These are phyloP conservation scores for Caenorhabditis inopinata DNA, from an alignment of 1,140 invertebrate genomes.

Conservation along the genomic window DNA sequence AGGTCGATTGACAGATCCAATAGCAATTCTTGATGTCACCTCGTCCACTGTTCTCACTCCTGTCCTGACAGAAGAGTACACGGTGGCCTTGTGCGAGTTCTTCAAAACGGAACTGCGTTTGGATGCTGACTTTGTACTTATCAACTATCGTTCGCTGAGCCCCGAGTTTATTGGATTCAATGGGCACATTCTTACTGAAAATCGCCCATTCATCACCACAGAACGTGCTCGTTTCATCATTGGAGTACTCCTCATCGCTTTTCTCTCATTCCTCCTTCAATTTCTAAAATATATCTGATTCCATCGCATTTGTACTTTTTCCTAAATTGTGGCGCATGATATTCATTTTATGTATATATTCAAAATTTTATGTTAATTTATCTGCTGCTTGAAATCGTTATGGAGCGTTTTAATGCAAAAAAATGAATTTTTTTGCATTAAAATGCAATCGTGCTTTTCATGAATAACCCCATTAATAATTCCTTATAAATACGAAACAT, in stretches of 20 bases:
- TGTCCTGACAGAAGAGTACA: background rate
- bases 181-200: background rate
- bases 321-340: too few relatives aligned
- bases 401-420: too few relatives aligned
- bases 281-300: background rate
- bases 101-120: background rate
- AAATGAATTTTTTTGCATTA: too few relatives aligned
- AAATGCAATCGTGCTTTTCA: too few relatives aligned
- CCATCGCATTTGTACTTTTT: too few relatives aligned
- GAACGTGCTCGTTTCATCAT: background rate
- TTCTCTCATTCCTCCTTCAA: background rate
- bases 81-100: background rate
- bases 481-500: too few relatives aligned
- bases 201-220: background rate
- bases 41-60: background rate
- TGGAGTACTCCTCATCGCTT: background rate
- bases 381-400: too few relatives aligned
- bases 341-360: too few relatives aligned
- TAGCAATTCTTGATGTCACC: background rate
- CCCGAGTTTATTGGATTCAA: background rate
- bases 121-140: background rate
- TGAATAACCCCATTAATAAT: too few relatives aligned
- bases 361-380: too few relatives aligned
- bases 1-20: background rate
- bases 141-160: slow-evolving; percentile 8